These are phyloP conservation scores for Geococcyx californianus DNA, from an alignment of 2,113 vertebrate genomes.

Conservation along the genomic window DNA sequence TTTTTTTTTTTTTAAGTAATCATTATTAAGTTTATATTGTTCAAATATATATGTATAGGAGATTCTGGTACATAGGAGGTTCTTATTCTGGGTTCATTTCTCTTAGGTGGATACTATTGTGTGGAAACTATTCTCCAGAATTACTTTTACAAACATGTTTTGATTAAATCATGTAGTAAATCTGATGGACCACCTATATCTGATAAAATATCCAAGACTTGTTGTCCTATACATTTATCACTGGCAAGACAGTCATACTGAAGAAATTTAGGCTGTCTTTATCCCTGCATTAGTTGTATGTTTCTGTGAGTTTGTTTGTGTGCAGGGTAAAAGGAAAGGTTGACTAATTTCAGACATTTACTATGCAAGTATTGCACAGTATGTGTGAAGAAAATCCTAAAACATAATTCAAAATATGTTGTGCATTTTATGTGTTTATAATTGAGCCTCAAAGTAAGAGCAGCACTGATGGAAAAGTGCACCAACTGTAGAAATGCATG, in stretches of 20 bases:
- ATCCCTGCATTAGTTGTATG: neutral
- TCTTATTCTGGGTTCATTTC: neutral
- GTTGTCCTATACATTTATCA: neutral
- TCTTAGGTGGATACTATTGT: neutral
- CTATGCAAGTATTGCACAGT: fast-evolving
- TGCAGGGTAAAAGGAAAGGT: neutral
- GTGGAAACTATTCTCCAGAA: neutral
- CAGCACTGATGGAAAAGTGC: neutral
- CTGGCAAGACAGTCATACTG: neutral
- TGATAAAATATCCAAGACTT: neutral
- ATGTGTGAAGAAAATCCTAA: neutral
- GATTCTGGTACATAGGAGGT: neutral
- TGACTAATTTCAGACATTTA: neutral
- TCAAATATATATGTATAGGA: neutral
- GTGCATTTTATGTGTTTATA: neutral
- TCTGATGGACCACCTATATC: neutral
- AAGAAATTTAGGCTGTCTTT: neutral
- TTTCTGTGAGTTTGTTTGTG: neutral
- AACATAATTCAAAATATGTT: neutral
- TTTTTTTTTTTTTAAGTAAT: too few relatives aligned
- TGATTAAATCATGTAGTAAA: neutral
- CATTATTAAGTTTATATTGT: neutral
- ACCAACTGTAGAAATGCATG: neutral
- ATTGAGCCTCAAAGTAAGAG: neutral
- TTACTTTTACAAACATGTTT: neutral